Evolutionary conservation across 1,140 invertebrate species (phyloP), one percentile per base, ranked within the genome.

Genomic region (Pristionchus pacificus): DNA sequence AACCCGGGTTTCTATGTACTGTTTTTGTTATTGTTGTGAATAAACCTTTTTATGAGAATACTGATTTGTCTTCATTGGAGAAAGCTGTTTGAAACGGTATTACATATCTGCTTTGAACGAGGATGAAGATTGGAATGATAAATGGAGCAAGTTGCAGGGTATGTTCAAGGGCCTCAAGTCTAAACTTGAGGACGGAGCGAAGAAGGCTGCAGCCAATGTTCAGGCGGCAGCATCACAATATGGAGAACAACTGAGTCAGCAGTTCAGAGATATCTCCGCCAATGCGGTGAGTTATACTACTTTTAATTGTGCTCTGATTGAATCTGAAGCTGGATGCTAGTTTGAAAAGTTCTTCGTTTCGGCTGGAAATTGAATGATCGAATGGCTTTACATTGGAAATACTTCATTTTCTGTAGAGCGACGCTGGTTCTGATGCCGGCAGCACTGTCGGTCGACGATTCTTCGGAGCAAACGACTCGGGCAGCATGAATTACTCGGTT

Each of bases 141-240:
- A n/a, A n/a, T n/a, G n/a, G n/a, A n/a, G n/a, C n/a, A n/a, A n/a
- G n/a, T n/a, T n/a, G n/a, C n/a, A n/a, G n/a, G n/a, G n/a, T n/a
- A 69, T 69, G 67, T 69, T 69, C 29, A 69, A 69, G 55, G 60
- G 60, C 19, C 55, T 69, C 19, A 69, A 69, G 27, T 69, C 67
- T 3, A 69, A 69, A 29, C 30, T 69, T 19, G 67, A 69, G 31
- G 67, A 69, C 30, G 31, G 59, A 27, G 59, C 31, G 2, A 69
- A 69, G 32, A 69, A 69, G 33, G n/a, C 64, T 2, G 58, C 65
- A 28, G 57, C 67, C 24, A 69, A 69, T 15, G 27, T 69, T 19
- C 67, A 69, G 33, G 58, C 67, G n/a, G 29, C 67, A 31, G 67
- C 64, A 25, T 28, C 57, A 24, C 58, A 68, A 30, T 69, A 69